Percentiles rank a stretch among this genome's conserved stretches.
phyloP scores from a whole-genome alignment of 2,888 invertebrate species.

The Macropis europaea region DNA sequence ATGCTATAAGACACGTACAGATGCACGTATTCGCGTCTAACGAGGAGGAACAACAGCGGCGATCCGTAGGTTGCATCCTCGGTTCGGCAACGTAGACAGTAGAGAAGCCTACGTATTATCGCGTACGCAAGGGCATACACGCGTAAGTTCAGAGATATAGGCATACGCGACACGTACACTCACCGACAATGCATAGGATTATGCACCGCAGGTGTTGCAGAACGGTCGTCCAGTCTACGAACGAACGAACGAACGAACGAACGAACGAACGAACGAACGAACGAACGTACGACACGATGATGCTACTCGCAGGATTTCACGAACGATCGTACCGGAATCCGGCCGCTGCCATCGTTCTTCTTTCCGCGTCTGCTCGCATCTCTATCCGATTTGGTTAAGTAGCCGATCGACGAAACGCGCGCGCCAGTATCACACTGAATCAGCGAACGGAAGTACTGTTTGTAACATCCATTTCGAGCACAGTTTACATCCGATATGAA shows the following conservation, averaged over 20 bases:
- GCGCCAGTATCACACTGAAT: constrained; percentile 62
- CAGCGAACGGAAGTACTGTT: constrained; percentile 65
- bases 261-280: constrained; percentile 33
- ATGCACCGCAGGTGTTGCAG: constrained; percentile 70
- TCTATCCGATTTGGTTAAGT: constrained; percentile 14
- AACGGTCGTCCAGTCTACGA: constrained; percentile 43
- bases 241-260: constrained; percentile 32
- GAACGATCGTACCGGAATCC: constrained; percentile 44
- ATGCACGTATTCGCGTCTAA: constrained; percentile 35
- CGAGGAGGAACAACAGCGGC: constrained; percentile 7
- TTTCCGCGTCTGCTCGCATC: constrained; percentile 26
- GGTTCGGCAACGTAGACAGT: constrained; percentile 25
- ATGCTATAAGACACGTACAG: constrained; percentile 33
- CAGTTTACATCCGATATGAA: constrained; percentile 48
- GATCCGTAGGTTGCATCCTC: constrained; percentile 36
- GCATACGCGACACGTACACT: constrained; percentile 60
- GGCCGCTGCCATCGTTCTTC: constrained; percentile 17
- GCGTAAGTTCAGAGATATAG: constrained; percentile 8
- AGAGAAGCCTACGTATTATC: neutral
- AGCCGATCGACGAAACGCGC: constrained; percentile 6
- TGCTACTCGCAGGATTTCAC: no score
- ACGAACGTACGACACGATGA: no score
- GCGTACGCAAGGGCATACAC: neutral
- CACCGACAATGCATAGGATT: constrained; percentile 72
- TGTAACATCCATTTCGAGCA: constrained; percentile 69